Evolutionary conservation across 2,797 vertebrate species (phyloP), one percentile per base, ranked within the genome.

Genomic region (Falco peregrinus): DNA sequence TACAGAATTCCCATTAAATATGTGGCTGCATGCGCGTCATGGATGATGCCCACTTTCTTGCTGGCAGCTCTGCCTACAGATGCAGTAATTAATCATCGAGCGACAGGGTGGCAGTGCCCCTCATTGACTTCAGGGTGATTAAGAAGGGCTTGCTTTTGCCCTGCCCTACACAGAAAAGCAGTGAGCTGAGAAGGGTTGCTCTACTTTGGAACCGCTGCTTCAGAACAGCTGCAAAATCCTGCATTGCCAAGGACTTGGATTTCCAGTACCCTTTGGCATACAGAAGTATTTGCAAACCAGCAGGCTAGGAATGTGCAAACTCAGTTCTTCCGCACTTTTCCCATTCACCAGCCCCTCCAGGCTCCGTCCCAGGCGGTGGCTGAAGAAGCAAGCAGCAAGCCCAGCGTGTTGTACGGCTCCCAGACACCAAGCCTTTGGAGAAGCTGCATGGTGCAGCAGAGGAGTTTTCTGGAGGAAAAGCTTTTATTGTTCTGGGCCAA

Each of bases 31-130:
- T 25, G 6, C 56, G 68, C 65, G 5, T 84, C 94, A 91, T 35
- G 94, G 93, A 14, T 79, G 94, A 84, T 96, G 87, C 74, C 85
- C 87, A 45, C 83, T 89, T 25, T 74, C 39, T 51, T 87, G 68
- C 89, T 95, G 92, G 92, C 94, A 96, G 92, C 91, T 50, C 79
- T 89, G 59, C 35, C 87, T 73, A 90, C 96, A 94, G 95, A 96
- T 94, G 95, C 93, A 67, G 93, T 74, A 88, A 96, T 96, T 95
- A 95, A 96, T 97, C 94, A 97, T 11, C 19, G 0, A 59, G 67
- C 93, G 95, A 95, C 95, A 95, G 80, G 43, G 65, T 94, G 94
- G 83, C 74, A 84, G 90, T 95, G 95, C 83, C 87, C 91, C 83
- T 96, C 87, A 71, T 91, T 95, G 94, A 69, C 87, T 93, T 71